Base-by-base conservation (phyloP, 1,140 invertebrate species). In the Drosophila nigrodunni region DNA sequence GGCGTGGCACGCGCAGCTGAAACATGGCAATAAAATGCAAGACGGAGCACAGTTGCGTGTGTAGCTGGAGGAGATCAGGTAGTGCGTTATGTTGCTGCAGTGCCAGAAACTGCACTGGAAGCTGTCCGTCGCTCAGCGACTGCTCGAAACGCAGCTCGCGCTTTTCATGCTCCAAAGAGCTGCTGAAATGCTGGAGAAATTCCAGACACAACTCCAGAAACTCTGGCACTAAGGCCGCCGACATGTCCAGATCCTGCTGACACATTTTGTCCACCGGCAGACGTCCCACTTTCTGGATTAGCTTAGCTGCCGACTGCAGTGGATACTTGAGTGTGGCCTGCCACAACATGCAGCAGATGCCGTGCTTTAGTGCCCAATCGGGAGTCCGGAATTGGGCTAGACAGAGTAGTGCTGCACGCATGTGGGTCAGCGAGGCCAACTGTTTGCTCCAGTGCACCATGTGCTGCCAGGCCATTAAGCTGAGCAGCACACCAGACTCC, bases 381-480 rank as follows among this genome's bases (percentile, higher is more conserved):
- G 93, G 41, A 86, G 92, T 77, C 66, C 73, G 93, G 58, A 89
- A 94, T 68, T 73, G 62, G 10, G 43, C 21, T 10, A 96, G 91
- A 83, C 95, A 96, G 44, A 92, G 92, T 2, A 97, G 78, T 0
- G 95, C 94, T 9, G 95, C 94, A 70, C 95, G 93, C 2, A 97
- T 93, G 77, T 94, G 93, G 2, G 94, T 92, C n/a, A 96, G 93
- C 60, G 94, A 94, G 52, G 95, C 94, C 66, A 96, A 94, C 77
- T 96, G 95, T 92, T 96, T 97, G 91, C 96, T 96, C 97, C 97
- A 98, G 58, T 94, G 94, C 71, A 96, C 94, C 65, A 96, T 95
- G 93, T 97, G 97, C 91, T 98, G 97, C 98, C 97, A 98, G 78
- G 95, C 95, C 93, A 98, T 95, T 92, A 98, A 97, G 9, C 96